phyloP scores from a whole-genome alignment of 2,888 invertebrate species.

The Heliconius ethilla region DNA sequence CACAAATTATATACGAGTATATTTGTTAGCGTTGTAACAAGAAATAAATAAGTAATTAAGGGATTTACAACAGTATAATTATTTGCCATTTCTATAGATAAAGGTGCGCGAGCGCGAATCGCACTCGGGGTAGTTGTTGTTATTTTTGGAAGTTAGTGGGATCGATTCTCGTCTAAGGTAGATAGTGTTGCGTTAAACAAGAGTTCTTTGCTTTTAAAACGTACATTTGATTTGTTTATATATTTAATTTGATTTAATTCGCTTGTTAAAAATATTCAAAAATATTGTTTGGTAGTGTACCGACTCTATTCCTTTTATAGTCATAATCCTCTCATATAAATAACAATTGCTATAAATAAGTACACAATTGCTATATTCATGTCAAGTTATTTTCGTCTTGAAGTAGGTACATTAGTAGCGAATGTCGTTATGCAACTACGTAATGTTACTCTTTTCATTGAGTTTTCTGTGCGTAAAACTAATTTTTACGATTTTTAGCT shows the following conservation, averaged over 20 bases:
- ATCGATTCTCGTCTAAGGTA: neutral
- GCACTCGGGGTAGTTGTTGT: neutral
- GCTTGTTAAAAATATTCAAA: neutral
- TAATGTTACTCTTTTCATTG: neutral
- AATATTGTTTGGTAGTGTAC: neutral
- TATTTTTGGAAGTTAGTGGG: neutral
- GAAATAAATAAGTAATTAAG: neutral
- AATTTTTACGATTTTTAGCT: too few relatives aligned
- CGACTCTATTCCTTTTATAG: neutral
- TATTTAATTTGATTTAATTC: too few relatives aligned
- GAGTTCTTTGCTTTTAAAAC: neutral
- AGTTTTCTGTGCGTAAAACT: neutral
- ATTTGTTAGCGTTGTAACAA: too few relatives aligned
- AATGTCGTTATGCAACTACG: neutral
- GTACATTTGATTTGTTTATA: neutral
- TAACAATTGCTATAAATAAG: conserved; percentile 6
- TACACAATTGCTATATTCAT: neutral
- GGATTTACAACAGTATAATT: too few relatives aligned
- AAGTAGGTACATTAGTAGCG: neutral
- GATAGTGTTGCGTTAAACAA: neutral
- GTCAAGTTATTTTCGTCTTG: conserved; percentile 7
- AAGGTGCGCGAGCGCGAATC: too few relatives aligned
- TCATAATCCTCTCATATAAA: neutral
- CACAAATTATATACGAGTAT: too few relatives aligned
- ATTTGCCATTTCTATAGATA: too few relatives aligned